These are phyloP conservation scores for Glaucopsyche alexis DNA, from an alignment of 2,888 invertebrate species.

Conservation along the genomic window DNA sequence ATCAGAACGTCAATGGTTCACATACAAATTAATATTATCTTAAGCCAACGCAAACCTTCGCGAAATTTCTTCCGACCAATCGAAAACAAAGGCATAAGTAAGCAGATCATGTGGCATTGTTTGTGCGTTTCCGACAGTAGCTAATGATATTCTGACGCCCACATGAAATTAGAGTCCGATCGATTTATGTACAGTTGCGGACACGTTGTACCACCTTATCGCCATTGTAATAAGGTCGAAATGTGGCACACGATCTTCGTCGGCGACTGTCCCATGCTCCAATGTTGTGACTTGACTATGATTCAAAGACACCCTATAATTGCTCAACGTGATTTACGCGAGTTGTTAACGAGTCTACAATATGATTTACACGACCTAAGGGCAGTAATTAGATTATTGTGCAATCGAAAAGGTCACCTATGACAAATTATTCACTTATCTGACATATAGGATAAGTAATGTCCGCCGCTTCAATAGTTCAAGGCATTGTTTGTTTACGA, in stretches of 20 bases:
- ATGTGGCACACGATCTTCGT: not conserved
- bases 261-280: constrained; percentile 17
- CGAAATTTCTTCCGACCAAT: not conserved
- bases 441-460: constrained; percentile 24
- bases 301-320: constrained; percentile 51
- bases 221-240: not conserved
- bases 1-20: not conserved
- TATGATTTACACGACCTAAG: constrained; percentile 29
- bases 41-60: not conserved
- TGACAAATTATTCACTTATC: constrained; percentile 21
- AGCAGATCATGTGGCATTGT: constrained; percentile 32
- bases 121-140: constrained; percentile 58
- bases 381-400: constrained; percentile 20
- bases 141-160: constrained; percentile 54
- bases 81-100: not conserved
- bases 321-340: constrained; percentile 59
- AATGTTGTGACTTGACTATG: constrained; percentile 35
- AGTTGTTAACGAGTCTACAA: constrained; percentile 41
- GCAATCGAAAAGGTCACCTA: constrained; percentile 19
- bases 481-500: not conserved
- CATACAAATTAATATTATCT: not conserved
- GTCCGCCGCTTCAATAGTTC: constrained; percentile 11
- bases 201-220: constrained; percentile 31
- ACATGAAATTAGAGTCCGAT: constrained; percentile 60
- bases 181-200: constrained; percentile 47